Base-by-base conservation (phyloP, 1,140 invertebrate species). In the Druon quercuslanigerum region DNA sequence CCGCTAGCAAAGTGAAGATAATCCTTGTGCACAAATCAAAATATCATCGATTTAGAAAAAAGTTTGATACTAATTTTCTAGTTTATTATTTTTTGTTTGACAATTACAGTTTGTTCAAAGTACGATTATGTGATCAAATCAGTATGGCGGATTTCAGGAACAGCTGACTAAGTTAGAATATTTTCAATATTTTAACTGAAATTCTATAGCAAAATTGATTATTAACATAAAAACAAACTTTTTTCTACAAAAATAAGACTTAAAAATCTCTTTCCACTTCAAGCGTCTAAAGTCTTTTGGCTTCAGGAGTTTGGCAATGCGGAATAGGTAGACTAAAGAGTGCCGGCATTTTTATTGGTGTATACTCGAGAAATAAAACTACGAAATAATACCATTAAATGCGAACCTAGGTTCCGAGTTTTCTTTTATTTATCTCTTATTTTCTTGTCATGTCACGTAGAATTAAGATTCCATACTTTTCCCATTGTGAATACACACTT, bases 281-380 rank as follows among this genome's bases (percentile, higher is more conserved):
- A 14, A 40, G 60, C 60, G 33, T 66, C 40, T 46, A 46, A 9
- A 46, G 40, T 46, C n/a, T 46, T 33, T 66, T 66, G 33, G 60
- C 33, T 66, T 25, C 33, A 66, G 14, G 60, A 66, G 40, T 66
- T 33, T 66, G n/a, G 60, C 33, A 66, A 40, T n/a, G 60, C 60
- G 40, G 60, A 66, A 66, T 66, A 66, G 60, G 60, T 66, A 66
- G 60, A 66, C 25, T 66, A 66, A 66, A 66, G 33, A 46, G 60
- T 66, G 60, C 60, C 60, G 33, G 60, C 60, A 66, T 82, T 80
- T 82, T 80, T 80, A 80, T 77, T 85, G 79, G 79, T 79, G 75
- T 88, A 76, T 85, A 84, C 75, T 84, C 80, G 78, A 84, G 82
- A 87, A 84, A 83, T 86, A 86, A 87, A 87, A 84, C 79, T 85